A percentile compares a stretch with the other conserved stretches of the same genome.
Conservation (phyloP, 2,797 vertebrate genomes). For the Alcedo quadribrachys region DNA sequence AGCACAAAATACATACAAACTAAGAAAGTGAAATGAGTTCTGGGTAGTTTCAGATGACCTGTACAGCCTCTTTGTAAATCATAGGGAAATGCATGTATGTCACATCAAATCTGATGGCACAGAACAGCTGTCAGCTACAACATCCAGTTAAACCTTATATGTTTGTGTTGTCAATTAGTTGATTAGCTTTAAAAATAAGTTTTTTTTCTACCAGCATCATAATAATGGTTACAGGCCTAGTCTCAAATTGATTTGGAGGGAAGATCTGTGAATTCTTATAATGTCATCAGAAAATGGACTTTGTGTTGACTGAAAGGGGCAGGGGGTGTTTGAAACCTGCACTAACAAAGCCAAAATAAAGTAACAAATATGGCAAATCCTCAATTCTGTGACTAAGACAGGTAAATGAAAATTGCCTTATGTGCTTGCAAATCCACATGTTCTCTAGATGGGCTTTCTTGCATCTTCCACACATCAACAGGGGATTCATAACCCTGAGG, state of each 20-base stretch:
- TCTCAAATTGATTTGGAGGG: neutral
- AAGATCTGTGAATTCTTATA: neutral
- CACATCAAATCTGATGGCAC: neutral
- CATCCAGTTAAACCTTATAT: neutral
- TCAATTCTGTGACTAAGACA: neutral
- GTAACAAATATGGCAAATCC: neutral
- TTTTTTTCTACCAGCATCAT: neutral
- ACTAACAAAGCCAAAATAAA: neutral
- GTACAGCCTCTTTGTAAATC: neutral
- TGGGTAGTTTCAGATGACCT: neutral
- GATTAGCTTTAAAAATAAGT: neutral
- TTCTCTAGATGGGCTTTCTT: neutral
- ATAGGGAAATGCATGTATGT: neutral
- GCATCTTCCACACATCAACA: neutral
- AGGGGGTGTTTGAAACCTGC: no score
- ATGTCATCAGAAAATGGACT: neutral
- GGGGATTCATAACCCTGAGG: neutral
- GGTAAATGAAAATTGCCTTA: neutral
- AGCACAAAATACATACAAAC: neutral
- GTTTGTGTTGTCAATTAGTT: neutral
- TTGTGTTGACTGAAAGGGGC: neutral
- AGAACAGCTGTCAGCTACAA: neutral
- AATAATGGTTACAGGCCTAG: neutral
- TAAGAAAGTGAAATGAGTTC: neutral
- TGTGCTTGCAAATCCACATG: rapidly evolving